Evolutionary conservation across 2,797 vertebrate species (phyloP).

Genomic region (Anabacerthia variegaticeps): DNA sequence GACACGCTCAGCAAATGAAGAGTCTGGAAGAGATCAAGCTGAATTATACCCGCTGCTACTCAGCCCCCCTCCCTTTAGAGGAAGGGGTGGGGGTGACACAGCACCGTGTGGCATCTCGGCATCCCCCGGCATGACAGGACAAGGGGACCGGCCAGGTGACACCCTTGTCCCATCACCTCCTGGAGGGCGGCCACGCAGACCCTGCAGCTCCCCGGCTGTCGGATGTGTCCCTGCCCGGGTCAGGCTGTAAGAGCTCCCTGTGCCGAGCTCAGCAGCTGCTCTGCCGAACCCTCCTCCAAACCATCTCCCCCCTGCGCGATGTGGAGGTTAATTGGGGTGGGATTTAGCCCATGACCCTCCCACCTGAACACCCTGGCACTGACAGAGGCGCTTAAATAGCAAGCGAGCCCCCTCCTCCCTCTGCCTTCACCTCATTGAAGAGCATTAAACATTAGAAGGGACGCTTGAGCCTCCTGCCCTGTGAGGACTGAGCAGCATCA

Average conservation of each 20-base stretch:
- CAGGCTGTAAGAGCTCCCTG: accelerated
- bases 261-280: background rate
- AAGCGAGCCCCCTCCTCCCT: background rate
- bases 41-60: conserved; percentile 27
- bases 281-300: background rate
- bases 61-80: background rate
- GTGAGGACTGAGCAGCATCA: background rate
- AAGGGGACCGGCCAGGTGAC: background rate
- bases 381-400: background rate
- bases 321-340: background rate
- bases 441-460: background rate
- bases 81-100: background rate
- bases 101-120: accelerated
- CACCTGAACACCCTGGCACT: background rate
- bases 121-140: background rate
- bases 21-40: conserved; percentile 54
- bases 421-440: background rate
- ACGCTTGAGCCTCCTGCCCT: background rate
- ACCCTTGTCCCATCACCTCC: accelerated
- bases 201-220: accelerated
- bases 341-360: background rate
- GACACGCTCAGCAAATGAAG: conserved; percentile 42
- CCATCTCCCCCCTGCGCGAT: accelerated
- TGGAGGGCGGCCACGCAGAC: accelerated
- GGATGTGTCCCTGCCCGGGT: accelerated